Evolutionary conservation across 2,113 vertebrate species (phyloP), one percentile per base, ranked within the genome.

Genomic region (Hemichromis elongatus): DNA sequence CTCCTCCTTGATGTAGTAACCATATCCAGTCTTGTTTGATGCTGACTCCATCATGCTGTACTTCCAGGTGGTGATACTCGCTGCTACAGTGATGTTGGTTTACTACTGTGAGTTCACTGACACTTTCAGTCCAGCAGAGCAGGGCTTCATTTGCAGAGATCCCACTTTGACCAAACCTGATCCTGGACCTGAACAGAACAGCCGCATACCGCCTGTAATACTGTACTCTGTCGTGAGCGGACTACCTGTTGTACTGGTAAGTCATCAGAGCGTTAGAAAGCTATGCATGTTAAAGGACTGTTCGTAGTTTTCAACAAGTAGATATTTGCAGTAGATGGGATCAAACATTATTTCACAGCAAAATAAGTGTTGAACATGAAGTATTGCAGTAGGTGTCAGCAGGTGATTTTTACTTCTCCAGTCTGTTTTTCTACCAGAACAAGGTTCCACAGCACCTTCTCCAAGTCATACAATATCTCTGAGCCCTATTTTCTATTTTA

Each of bases 381-480:
- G 92, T 98, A 99, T 89, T 98, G 97, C 92, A 99, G 96, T 89
- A 99, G 97, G 95, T 98, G n/a, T n/a, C n/a, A n/a, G n/a, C n/a
- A n/a, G n/a, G n/a, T n/a, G n/a, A n/a, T n/a, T n/a, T n/a, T n/a
- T n/a, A n/a, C 97, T 95, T 98, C 98, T 93, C 97, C 96, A 24
- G 99, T 99, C 94, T 99, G 97, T 86, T 99, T 99, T 92, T 97
- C 98, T 92, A 99, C 97, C 93, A 99, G 93, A 93, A 99, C 93
- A 55, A 99, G 94, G 84, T 95, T 96, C 85, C 94, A 94, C 92
- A 99, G 96, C 55, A 97, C 96, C 12, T 92, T 96, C 92, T 98
- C 97, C 89, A 99, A 99, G 3, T 95, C 96, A 85, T 99, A n/a
- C 97, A 87, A 98, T 99, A 86, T 99, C 98, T 99, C 90, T 42